Evolutionary conservation across 2,113 vertebrate genomes (phyloP), one percentile per base, ranked within the genome.

Genomic region (Falcunculus frontatus): DNA sequence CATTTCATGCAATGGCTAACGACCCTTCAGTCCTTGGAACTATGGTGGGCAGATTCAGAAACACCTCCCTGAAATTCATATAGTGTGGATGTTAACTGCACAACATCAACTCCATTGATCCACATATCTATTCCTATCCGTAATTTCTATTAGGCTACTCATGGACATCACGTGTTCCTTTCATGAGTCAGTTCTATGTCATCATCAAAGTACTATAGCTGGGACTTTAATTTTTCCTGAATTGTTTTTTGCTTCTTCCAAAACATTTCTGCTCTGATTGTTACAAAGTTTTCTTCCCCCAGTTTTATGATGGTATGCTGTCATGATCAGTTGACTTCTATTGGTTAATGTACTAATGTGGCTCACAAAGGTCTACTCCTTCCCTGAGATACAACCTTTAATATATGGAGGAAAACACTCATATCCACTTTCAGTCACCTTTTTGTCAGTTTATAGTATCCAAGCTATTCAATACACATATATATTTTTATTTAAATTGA

Each of bases 41-140:
- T 39, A 9, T 13, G 9, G 13, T 44, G 59, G 27, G 62, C 6
- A 72, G 5, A 76, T 17, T 37, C 16, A 84, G 65, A 63, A 89
- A 2, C 7, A 53, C 4, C 2, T 10, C 16, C 35, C 17, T 21
- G 4, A 65, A 78, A 47, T 65, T 6, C 2, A 1, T 21, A 4
- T 30, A 16, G 46, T 46, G 16, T 64, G 44, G 11, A 14, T 49
- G 4, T 59, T 90, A 49, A 50, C 27, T 67, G 23, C 21, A 35
- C 8, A 33, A 15, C 12, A 32, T 69, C 35, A 63, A 19, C 22
- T 78, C 10, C 15, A 21, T 29, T 46, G 18, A 42, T 56, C 35
- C 20, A 35, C 4, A 0, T 62, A 42, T 26, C 22, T 74, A 10
- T 35, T 78, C 23, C 30, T 69, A 50, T 16, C 21, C 17, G 30